Evolutionary conservation across 2,113 vertebrate species (phyloP).

Genomic region (Epinephelus fuscoguttatus): DNA sequence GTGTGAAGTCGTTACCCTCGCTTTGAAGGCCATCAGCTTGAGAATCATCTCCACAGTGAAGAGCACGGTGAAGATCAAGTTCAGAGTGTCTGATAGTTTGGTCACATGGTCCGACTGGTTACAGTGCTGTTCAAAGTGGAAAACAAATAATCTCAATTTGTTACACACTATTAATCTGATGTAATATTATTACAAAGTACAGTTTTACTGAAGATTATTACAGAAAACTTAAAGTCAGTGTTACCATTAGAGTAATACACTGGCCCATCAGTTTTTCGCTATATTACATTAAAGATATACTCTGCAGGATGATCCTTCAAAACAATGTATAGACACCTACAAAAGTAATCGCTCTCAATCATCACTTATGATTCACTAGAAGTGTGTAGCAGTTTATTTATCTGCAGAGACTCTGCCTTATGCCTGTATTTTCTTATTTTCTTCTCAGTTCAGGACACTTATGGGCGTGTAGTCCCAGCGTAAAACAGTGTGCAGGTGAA

Average conservation of each 20-base stretch:
- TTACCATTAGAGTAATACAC: not conserved
- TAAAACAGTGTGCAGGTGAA: too few species aligned
- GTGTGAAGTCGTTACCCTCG: constrained; percentile 82
- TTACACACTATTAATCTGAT: not conserved
- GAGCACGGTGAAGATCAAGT: constrained; percentile 95
- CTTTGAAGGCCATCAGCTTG: constrained; percentile 98
- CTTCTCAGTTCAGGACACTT: too few species aligned
- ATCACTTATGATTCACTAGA: too few species aligned
- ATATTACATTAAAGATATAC: too few species aligned
- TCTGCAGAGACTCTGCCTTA: too few species aligned
- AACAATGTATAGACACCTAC: too few species aligned
- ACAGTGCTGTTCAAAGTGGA: constrained; percentile 87
- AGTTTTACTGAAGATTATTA: not conserved
- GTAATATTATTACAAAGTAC: not conserved
- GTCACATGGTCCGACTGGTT: constrained; percentile 95
- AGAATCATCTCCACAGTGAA: constrained; percentile 98
- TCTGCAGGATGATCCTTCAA: too few species aligned
- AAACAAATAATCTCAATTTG: not conserved
- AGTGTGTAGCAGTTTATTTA: too few species aligned
- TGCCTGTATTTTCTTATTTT: too few species aligned
- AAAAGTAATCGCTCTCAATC: too few species aligned
- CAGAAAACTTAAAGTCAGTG: not conserved
- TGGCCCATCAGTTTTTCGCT: too few species aligned
- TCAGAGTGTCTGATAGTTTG: constrained; percentile 92
- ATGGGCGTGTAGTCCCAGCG: too few species aligned